Percentiles rank a stretch among this genome's conserved stretches.
Conservation (phyloP, 2,888 invertebrate genomes). For the Yponomeuta malinellus region DNA sequence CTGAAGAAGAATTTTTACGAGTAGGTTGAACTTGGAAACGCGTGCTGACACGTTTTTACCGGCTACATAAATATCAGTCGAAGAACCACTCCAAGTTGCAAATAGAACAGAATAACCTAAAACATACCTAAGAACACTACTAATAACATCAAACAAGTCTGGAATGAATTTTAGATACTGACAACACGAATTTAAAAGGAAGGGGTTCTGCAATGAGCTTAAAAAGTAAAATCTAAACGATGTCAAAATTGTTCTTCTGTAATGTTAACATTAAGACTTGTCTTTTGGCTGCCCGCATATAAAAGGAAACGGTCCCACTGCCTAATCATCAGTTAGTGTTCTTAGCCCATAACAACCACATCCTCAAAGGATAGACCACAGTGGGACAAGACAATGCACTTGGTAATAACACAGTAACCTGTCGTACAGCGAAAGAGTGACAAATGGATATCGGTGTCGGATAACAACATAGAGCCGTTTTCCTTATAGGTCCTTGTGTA, state of each 20-base stretch:
- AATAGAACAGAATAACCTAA: neutral
- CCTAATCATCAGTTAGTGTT: conserved; percentile 9
- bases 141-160: neutral
- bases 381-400: conserved; percentile 2
- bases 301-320: conserved; percentile 45
- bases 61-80: conserved; percentile 31
- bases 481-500: conserved; percentile 2
- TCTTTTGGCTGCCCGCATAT: conserved; percentile 38
- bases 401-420: conserved; percentile 9
- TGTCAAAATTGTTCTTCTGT: neutral
- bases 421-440: conserved; percentile 5
- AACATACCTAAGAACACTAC: too few species aligned
- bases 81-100: neutral
- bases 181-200: too few species aligned
- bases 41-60: conserved; percentile 54
- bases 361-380: conserved; percentile 11
- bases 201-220: neutral
- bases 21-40: conserved; percentile 11
- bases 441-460: conserved; percentile 4
- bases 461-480: neutral
- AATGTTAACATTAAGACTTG: neutral
- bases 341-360: neutral
- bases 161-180: too few species aligned
- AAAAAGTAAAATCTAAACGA: neutral
- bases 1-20: conserved; percentile 12